Evolutionary conservation across 2,888 invertebrate species (phyloP).

Genomic region (Oscheius sp.): DNA sequence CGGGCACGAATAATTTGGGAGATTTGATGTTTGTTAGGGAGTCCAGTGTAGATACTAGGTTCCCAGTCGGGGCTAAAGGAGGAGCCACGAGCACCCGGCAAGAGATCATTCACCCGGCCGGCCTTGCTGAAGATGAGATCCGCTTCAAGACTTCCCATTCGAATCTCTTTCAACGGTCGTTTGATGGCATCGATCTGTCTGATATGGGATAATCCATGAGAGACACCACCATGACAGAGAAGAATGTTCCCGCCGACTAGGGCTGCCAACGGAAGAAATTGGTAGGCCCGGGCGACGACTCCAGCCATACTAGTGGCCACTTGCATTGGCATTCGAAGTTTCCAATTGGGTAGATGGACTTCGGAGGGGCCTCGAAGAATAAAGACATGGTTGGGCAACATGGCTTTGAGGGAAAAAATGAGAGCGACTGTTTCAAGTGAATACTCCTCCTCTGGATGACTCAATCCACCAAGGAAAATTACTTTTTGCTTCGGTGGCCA

Average conservation of each 20-base stretch:
- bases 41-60: neutral
- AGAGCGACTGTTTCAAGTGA: constrained; percentile 10
- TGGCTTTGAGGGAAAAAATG: constrained; percentile 7
- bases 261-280: constrained; percentile 19
- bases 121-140: constrained; percentile 13
- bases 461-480: constrained; percentile 20
- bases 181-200: neutral
- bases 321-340: neutral
- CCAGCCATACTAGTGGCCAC: neutral
- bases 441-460: neutral
- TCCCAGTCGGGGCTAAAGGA: neutral
- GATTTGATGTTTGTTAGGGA: neutral
- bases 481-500: constrained; percentile 21
- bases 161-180: constrained; percentile 2
- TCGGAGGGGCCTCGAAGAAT: constrained; percentile 10
- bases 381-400: constrained; percentile 10
- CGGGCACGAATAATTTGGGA: neutral
- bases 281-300: constrained; percentile 6
- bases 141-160: constrained; percentile 1
- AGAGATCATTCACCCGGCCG: neutral
- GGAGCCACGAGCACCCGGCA: neutral
- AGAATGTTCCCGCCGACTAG: neutral
- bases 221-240: constrained; percentile 7
- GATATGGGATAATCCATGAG: neutral
- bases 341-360: neutral